Base-by-base conservation (phyloP, 2,797 vertebrate genomes). In the Poeciliopsis turneri region DNA sequence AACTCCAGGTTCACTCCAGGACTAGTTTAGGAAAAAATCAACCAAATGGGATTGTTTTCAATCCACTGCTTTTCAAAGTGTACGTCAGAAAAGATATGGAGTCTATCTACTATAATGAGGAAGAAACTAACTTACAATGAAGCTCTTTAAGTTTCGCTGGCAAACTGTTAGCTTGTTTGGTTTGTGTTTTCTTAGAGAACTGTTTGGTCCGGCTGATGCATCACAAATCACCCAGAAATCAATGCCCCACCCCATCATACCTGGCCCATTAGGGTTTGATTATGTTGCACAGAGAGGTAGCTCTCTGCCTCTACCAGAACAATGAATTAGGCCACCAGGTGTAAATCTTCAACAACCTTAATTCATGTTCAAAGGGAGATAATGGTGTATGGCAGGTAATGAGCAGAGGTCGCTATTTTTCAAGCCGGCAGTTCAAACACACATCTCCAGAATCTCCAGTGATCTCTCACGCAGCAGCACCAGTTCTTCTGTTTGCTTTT, bases 131-230 rank as follows among this genome's bases (percentile, higher is more conserved):
- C 51, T 25, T 20, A 36, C 25, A n/a, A 51, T 49, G 1, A 53
- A 5, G 64, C 18, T 23, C 12, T 25, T 28, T 70, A 12, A 4
- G 49, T 75, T 70, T 47, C 6, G 53, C 28, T n/a, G 8, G 5
- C 4, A 66, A 13, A 74, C 25, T 45, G 16, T 49, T 45, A 45
- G 53, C 13, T 5, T 33, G 55, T 75, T 70, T n/a, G 5, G 78
- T 86, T 68, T 59, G 43, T 51, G 8, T 78, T 82, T 78, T 83
- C n/a, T 64, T 71, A 7, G 49, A 73, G 57, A 23, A 51, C 49
- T 57, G 51, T 75, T 70, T 69, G 66, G 47, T 46, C 28, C 36
- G 41, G 20, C 36, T 45, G 69, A n/a, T 75, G 43, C 64, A 66
- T 59, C 64, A 36, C 55, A 78, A 72, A 47, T 66, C 51, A 45